These are phyloP conservation scores for Gnathonemus longibarbis DNA, from an alignment of 2,113 vertebrate genomes.

Conservation along the genomic window DNA sequence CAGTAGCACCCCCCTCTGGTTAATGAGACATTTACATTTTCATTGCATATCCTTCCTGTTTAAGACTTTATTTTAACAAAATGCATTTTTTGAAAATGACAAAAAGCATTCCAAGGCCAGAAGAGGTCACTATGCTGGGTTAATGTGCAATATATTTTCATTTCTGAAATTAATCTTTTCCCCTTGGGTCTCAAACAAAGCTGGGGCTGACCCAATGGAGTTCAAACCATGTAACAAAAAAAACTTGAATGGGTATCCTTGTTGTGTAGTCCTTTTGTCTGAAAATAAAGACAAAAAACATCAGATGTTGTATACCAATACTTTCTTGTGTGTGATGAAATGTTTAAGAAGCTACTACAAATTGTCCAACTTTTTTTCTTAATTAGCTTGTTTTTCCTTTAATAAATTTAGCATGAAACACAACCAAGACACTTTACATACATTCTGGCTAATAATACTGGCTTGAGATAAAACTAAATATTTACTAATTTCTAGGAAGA, in stretches of 20 bases:
- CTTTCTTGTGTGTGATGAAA: neutral
- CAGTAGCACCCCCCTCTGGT: slow-evolving; percentile 1
- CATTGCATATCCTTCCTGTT: neutral
- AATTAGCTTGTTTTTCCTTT: neutral
- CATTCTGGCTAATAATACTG: neutral
- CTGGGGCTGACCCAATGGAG: neutral
- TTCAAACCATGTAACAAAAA: neutral
- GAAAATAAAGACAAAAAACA: slow-evolving; percentile 2
- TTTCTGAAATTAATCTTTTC: neutral
- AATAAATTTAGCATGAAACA: neutral
- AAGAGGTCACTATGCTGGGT: slow-evolving; percentile 16
- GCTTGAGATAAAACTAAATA: neutral
- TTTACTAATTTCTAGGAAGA: neutral
- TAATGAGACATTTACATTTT: neutral
- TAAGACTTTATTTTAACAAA: neutral
- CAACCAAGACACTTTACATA: neutral
- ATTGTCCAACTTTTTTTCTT: neutral
- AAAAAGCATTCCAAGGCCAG: slow-evolving; percentile 10
- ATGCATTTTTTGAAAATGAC: neutral
- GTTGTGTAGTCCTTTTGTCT: slow-evolving; percentile 12
- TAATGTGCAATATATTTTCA: slow-evolving; percentile 17
- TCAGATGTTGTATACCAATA: neutral
- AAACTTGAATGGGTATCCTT: neutral
- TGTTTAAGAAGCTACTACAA: neutral
- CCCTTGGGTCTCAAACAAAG: neutral